phyloP scores from a whole-genome alignment of 2,888 invertebrate species.

The Agonopterix alstromeriana region DNA sequence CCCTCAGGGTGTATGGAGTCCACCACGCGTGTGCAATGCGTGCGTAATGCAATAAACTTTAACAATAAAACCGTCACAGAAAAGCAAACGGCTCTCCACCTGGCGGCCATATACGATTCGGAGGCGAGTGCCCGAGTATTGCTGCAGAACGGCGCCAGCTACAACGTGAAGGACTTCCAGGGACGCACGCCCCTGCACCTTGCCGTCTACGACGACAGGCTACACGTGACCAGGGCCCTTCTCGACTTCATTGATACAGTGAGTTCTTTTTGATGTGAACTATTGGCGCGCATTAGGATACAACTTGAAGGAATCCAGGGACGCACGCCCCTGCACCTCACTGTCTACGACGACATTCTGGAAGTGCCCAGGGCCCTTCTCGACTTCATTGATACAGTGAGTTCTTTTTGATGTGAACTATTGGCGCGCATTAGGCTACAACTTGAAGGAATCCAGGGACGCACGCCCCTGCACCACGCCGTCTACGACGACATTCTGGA shows the following conservation, averaged over 20 bases:
- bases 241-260: neutral
- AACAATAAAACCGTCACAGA: conserved; percentile 21
- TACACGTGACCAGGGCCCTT: conserved; percentile 3
- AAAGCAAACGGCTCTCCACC: conserved; percentile 47
- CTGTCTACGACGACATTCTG: conserved; percentile 41
- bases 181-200: conserved; percentile 56
- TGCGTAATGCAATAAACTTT: too few relatives aligned
- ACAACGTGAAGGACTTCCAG: conserved; percentile 28
- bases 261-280: neutral
- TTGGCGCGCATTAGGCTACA: conserved; percentile 21
- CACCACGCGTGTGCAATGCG: too few relatives aligned
- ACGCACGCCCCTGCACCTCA: conserved; percentile 55
- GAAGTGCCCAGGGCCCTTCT: neutral
- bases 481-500: conserved; percentile 36
- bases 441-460: conserved; percentile 34
- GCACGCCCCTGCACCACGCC: conserved; percentile 57
- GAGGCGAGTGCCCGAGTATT: conserved; percentile 23
- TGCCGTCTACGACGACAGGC: conserved; percentile 44
- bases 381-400: neutral
- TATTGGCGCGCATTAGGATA: conserved; percentile 20
- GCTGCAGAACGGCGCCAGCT: conserved; percentile 30
- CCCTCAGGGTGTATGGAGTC: too few relatives aligned
- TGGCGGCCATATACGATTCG: conserved; percentile 34
- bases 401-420: neutral
- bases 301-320: conserved; percentile 31